Percentiles rank a stretch among this genome's conserved stretches.
Conservation (phyloP, 2,113 vertebrate species). For the Grallaria varia region DNA sequence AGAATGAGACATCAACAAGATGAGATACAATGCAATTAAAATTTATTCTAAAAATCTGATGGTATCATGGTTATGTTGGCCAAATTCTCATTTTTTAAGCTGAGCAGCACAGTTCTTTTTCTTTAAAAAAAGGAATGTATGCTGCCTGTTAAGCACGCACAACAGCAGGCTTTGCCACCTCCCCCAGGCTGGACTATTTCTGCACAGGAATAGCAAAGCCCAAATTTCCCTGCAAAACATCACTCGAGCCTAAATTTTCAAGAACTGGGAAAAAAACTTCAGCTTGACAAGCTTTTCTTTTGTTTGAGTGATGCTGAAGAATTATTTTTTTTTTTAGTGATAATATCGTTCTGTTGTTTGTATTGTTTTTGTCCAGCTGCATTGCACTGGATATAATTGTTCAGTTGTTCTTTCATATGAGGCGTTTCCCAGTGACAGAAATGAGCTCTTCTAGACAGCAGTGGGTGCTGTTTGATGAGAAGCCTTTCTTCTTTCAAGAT, state of each 20-base stretch:
- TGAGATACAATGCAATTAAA: not conserved
- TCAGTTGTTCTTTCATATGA: not conserved
- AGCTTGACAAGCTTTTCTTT: not conserved
- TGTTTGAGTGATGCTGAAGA: not conserved
- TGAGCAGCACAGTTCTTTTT: not conserved
- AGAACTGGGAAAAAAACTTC: not conserved
- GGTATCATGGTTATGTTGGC: not conserved
- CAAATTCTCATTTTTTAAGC: not conserved
- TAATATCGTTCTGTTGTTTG: not conserved
- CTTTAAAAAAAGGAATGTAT: not conserved
- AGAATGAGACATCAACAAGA: not conserved
- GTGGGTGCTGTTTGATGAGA: not conserved
- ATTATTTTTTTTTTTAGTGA: too few relatives aligned
- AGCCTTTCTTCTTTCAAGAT: not conserved
- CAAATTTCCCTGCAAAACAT: not conserved
- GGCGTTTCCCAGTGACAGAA: not conserved
- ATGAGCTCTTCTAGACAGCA: not conserved
- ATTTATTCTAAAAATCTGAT: not conserved
- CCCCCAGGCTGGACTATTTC: not conserved
- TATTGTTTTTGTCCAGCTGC: accelerated
- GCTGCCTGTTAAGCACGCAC: accelerated
- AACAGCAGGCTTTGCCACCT: not conserved
- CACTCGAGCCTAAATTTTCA: not conserved
- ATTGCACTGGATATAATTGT: not conserved
- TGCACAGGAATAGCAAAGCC: not conserved